Percentiles rank a stretch among this genome's conserved stretches.
Conservation (phyloP, 35 echinoderm and acorn worm species). For the Diadema setosum region DNA sequence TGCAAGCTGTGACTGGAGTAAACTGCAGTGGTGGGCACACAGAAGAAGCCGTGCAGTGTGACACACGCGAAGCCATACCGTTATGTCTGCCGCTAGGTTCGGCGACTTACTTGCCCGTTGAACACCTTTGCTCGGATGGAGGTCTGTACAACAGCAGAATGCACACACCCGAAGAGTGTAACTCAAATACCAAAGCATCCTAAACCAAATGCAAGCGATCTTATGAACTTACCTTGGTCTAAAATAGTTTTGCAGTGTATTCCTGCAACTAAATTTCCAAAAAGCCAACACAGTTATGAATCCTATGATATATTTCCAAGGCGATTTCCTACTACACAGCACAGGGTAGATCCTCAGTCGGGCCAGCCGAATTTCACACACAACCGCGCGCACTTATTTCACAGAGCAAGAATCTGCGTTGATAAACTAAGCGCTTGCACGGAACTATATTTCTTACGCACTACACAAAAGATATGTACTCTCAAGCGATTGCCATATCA, state of each 20-base stretch:
- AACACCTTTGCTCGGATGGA: background rate
- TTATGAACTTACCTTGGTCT: background rate
- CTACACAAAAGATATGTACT: too few relatives aligned
- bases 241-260: background rate
- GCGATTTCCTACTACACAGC: conserved; percentile 2
- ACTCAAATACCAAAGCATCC: background rate
- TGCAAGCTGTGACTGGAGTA: too few relatives aligned
- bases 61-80: too few relatives aligned
- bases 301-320: background rate
- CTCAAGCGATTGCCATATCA: too few relatives aligned
- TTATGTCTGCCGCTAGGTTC: background rate
- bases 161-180: conserved; percentile 9
- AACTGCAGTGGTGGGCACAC: too few relatives aligned
- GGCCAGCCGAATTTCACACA: conserved; percentile 21
- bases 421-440: too few relatives aligned
- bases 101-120: background rate
- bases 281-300: background rate
- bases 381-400: background rate
- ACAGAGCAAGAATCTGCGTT: conserved; percentile 1
- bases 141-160: background rate
- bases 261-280: background rate
- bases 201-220: background rate
- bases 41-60: too few relatives aligned
- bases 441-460: conserved; percentile 1
- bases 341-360: conserved; percentile 15